phyloP scores from a whole-genome alignment of 2,113 vertebrate species.

The Prunella himalayana region DNA sequence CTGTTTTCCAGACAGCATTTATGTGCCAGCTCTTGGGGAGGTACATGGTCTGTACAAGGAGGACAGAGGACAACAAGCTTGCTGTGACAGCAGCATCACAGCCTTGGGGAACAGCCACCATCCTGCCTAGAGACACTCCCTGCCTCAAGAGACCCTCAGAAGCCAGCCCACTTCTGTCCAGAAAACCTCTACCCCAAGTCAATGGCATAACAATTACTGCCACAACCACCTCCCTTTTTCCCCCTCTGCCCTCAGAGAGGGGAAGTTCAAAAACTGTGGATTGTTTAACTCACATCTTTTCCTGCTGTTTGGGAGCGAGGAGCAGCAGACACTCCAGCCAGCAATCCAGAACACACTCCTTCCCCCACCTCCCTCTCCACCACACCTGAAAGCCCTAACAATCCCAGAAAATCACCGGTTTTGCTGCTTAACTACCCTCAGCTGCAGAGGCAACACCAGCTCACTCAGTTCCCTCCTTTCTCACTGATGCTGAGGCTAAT shows the following conservation, averaged over 20 bases:
- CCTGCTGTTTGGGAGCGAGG: rapidly evolving
- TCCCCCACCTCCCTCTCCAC: not conserved
- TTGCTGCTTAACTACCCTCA: not conserved
- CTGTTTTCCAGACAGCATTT: not conserved
- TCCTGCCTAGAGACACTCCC: not conserved
- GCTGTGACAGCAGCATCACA: not conserved
- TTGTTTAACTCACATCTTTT: not conserved
- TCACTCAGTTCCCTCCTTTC: not conserved
- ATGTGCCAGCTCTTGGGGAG: not conserved
- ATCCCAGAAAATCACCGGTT: not conserved
- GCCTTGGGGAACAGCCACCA: not conserved
- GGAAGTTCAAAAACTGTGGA: rapidly evolving
- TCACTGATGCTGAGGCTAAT: not conserved
- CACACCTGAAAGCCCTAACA: not conserved
- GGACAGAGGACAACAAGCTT: not conserved
- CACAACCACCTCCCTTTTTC: not conserved
- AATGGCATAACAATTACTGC: rapidly evolving
- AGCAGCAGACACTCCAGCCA: not conserved
- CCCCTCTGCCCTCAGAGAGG: not conserved
- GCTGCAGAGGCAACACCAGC: not conserved
- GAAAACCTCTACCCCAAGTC: not conserved
- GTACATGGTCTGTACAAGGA: too few relatives aligned
- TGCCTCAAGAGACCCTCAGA: not conserved
- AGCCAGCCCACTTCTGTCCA: not conserved
- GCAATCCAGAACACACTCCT: rapidly evolving